phyloP scores from a whole-genome alignment of 1,140 invertebrate genomes.

The Heterodera schachtii region DNA sequence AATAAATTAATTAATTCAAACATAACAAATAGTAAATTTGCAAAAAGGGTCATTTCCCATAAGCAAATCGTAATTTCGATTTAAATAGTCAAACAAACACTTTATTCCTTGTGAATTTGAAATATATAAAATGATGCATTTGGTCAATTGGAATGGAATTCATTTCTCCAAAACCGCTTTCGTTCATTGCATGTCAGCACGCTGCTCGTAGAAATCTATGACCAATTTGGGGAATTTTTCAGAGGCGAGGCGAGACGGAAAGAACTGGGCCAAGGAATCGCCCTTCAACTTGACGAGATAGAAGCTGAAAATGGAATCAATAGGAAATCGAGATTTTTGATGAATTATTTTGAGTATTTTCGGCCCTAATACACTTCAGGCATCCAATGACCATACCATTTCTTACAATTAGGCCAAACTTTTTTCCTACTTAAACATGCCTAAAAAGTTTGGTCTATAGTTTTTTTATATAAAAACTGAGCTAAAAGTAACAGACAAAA shows the following conservation, averaged over 20 bases:
- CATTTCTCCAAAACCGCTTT: not conserved
- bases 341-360: too few relatives aligned
- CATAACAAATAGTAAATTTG: not conserved
- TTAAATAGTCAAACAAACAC: too few relatives aligned
- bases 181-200: not conserved
- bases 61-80: not conserved
- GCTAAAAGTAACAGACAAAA: too few relatives aligned
- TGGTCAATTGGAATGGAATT: not conserved
- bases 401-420: too few relatives aligned
- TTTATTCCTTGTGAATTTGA: too few relatives aligned
- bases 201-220: constrained; percentile 32
- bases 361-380: too few relatives aligned
- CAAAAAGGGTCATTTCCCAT: not conserved
- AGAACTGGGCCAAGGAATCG: not conserved
- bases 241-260: not conserved
- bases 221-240: constrained; percentile 21
- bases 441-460: too few relatives aligned
- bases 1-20: too few relatives aligned
- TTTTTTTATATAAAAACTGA: too few relatives aligned
- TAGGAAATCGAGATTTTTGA: not conserved
- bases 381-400: too few relatives aligned
- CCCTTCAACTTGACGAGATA: constrained; percentile 14
- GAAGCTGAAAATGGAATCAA: constrained; percentile 15
- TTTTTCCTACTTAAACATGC: too few relatives aligned
- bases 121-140: not conserved